phyloP scores from a whole-genome alignment of 2,113 vertebrate species.

The Otolemur garnettii region DNA sequence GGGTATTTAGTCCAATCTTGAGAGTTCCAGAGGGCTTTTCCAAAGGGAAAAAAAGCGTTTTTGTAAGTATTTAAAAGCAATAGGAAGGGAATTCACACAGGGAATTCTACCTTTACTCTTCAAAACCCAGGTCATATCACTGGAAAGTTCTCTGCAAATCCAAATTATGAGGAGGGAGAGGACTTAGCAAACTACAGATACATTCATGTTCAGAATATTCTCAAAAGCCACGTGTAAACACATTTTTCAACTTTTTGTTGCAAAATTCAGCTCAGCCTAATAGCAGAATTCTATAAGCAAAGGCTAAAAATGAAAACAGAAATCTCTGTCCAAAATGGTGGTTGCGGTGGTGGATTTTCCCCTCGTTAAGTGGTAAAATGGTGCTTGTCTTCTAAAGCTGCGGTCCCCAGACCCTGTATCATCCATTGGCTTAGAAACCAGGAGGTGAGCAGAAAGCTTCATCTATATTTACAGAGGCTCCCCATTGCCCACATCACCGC shows the following conservation, averaged over 20 bases:
- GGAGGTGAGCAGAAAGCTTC: too few species aligned
- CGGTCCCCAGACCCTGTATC: too few species aligned
- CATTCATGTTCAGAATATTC: not conserved
- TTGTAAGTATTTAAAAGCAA: not conserved
- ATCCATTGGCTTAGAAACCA: too few species aligned
- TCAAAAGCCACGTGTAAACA: not conserved
- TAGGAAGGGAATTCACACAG: too few species aligned
- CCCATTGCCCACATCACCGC: too few species aligned
- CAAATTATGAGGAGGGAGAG: not conserved
- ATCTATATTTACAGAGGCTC: too few species aligned
- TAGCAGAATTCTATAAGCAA: not conserved
- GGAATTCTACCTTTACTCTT: not conserved
- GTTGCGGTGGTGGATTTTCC: not conserved
- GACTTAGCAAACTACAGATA: not conserved
- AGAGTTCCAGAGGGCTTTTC: not conserved
- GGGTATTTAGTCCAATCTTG: not conserved
- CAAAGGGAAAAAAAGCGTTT: not conserved
- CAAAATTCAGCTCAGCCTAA: constrained; percentile 5
- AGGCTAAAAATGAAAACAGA: not conserved
- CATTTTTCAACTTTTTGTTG: not conserved
- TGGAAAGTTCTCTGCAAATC: not conserved
- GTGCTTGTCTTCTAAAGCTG: not conserved
- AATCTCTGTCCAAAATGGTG: not conserved
- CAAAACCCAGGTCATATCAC: not conserved
- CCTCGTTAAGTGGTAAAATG: not conserved